These are phyloP conservation scores for Hydropsyche betteni DNA, from an alignment of 2,888 invertebrate genomes.

Conservation along the genomic window DNA sequence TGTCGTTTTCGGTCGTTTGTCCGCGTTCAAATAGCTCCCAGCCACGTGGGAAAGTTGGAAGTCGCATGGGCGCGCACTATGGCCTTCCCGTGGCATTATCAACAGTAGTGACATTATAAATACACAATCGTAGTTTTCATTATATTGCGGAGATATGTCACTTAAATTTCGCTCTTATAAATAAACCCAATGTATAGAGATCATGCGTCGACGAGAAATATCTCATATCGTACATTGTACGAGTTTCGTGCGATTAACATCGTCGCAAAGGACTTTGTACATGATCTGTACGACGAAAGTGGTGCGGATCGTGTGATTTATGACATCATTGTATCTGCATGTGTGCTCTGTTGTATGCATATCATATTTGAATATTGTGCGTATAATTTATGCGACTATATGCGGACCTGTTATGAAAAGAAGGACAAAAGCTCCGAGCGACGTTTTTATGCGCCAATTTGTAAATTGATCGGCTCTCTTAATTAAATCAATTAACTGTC, in stretches of 20 bases:
- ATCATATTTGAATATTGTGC: constrained; percentile 1
- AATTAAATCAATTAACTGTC: constrained; percentile 1
- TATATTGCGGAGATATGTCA: neutral
- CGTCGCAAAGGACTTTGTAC: neutral
- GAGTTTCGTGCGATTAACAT: constrained; percentile 1
- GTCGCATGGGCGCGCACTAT: constrained; percentile 3
- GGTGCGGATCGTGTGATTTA: constrained; percentile 32
- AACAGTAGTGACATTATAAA: too few species aligned
- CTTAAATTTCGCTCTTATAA: neutral
- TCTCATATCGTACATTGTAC: neutral
- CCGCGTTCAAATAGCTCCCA: neutral
- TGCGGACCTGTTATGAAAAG: neutral
- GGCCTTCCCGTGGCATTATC: constrained; percentile 1
- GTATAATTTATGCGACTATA: constrained; percentile 1
- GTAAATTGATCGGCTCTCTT: neutral
- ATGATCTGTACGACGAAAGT: constrained; percentile 17
- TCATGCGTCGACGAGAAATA: neutral
- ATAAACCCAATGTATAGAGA: neutral
- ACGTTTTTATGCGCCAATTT: neutral
- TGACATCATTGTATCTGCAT: constrained; percentile 25
- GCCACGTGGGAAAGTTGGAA: constrained; percentile 24
- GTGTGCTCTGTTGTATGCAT: neutral
- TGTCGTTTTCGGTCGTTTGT: constrained; percentile 21
- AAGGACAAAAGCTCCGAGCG: neutral
- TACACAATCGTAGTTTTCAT: neutral